phyloP scores from a whole-genome alignment of 2,797 vertebrate genomes.

The Anabacerthia variegaticeps region DNA sequence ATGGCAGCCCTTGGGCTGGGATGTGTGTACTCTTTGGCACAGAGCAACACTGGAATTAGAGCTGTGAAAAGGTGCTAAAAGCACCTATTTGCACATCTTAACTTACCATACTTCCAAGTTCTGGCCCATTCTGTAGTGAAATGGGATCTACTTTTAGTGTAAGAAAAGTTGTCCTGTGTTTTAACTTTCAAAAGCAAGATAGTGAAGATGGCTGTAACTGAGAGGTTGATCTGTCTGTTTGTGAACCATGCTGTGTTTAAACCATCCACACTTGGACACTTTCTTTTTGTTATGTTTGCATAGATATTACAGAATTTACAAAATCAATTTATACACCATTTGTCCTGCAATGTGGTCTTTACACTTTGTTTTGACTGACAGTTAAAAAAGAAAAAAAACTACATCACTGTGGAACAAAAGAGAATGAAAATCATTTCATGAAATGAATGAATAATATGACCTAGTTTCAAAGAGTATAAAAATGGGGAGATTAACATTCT shows the following conservation, averaged over 20 bases:
- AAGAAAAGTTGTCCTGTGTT: neutral
- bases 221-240: neutral
- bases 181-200: neutral
- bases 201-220: neutral
- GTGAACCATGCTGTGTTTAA: neutral
- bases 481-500: neutral
- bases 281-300: neutral
- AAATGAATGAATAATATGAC: neutral
- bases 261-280: neutral
- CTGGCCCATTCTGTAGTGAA: neutral
- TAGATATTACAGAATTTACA: neutral
- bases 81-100: neutral
- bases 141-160: neutral
- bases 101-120: neutral
- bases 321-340: neutral
- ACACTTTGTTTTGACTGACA: slow-evolving; percentile 2
- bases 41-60: neutral
- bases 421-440: neutral
- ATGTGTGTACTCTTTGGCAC: neutral
- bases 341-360: neutral
- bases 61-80: neutral
- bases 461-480: neutral
- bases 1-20: neutral
- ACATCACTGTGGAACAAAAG: neutral
- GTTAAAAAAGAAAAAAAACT: neutral